These are phyloP conservation scores for Cebus imitator DNA, from an alignment of 2,113 vertebrate genomes.

Conservation along the genomic window DNA sequence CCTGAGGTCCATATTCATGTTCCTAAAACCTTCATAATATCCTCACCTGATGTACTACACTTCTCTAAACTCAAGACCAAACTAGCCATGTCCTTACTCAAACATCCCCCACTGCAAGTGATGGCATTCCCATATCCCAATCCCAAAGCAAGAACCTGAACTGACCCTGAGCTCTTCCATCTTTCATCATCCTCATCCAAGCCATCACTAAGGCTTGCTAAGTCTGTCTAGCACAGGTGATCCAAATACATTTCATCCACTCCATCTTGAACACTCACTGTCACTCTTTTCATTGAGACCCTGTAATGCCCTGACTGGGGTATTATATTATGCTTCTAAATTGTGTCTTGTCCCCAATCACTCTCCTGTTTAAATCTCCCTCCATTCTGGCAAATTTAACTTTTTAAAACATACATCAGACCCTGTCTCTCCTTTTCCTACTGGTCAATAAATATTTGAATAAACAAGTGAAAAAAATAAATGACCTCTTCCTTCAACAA, in stretches of 20 bases:
- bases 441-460: constrained; percentile 20
- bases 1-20: neutral
- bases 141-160: neutral
- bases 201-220: neutral
- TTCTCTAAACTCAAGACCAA: neutral
- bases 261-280: neutral
- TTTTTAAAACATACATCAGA: constrained; percentile 33
- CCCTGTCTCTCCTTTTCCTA: constrained; percentile 2
- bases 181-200: neutral
- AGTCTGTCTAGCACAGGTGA: neutral
- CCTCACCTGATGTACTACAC: neutral
- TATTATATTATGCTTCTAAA: neutral
- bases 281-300: neutral
- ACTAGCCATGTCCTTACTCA: neutral
- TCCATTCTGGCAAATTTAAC: neutral
- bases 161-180: neutral
- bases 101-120: neutral
- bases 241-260: neutral
- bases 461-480: constrained; percentile 15
- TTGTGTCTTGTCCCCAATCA: neutral
- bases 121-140: neutral
- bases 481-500: neutral
- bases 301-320: neutral
- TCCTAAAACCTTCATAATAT: neutral
- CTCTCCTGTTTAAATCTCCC: neutral